These are phyloP conservation scores for Panurus biarmicus DNA, from an alignment of 2,113 vertebrate species.

Conservation along the genomic window DNA sequence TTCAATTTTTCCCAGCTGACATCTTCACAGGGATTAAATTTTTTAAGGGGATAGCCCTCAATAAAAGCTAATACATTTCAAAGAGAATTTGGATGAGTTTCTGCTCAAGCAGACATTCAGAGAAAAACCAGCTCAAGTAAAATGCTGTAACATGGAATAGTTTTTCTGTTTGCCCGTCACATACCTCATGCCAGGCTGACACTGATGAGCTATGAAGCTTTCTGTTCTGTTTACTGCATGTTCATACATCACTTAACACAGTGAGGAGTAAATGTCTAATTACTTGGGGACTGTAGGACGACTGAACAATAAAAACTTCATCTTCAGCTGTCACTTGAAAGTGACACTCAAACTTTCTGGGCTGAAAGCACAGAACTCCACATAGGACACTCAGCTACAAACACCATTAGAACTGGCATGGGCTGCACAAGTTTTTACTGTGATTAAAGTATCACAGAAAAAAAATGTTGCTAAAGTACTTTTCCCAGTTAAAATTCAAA, in stretches of 20 bases:
- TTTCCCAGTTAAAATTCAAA: not conserved
- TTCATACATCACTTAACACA: not conserved
- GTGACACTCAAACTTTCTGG: not conserved
- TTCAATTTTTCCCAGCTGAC: not conserved
- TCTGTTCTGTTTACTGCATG: not conserved
- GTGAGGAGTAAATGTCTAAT: not conserved
- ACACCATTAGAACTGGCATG: not conserved
- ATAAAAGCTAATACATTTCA: not conserved
- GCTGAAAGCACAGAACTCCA: not conserved
- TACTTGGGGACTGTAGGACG: not conserved
- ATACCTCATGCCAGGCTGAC: not conserved
- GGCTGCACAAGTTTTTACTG: not conserved
- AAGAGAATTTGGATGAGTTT: not conserved
- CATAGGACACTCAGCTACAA: not conserved
- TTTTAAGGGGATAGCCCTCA: not conserved
- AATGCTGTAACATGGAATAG: not conserved
- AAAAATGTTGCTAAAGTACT: not conserved
- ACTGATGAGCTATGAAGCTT: not conserved
- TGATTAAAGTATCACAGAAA: not conserved
- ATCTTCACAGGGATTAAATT: not conserved
- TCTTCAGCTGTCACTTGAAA: not conserved
- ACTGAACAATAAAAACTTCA: not conserved
- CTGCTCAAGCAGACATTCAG: not conserved
- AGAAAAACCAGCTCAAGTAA: not conserved
- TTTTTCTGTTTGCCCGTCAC: not conserved